Evolutionary conservation across 2,113 vertebrate genomes (phyloP).

Genomic region (Sinocyclocheilus maitianheensis): DNA sequence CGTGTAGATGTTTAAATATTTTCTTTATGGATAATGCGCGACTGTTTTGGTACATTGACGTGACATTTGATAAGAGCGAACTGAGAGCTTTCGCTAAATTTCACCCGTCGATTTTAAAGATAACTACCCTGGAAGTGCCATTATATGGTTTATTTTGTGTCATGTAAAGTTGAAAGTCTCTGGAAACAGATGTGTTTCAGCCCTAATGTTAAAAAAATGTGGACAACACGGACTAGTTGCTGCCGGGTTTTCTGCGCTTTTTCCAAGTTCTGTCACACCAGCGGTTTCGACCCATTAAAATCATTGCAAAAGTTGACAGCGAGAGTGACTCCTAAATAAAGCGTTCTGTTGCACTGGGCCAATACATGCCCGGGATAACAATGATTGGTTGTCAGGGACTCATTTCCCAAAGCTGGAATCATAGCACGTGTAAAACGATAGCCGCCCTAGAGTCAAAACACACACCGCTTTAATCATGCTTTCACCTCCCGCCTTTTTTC

Average conservation of each 20-base stretch:
- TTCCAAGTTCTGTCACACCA: background rate
- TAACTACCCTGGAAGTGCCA: constrained; percentile 36
- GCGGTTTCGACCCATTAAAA: background rate
- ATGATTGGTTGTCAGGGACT: too few species aligned
- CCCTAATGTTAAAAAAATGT: constrained; percentile 9
- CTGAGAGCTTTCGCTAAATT: constrained; percentile 12
- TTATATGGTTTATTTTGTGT: constrained; percentile 18
- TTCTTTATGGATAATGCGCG: too few species aligned
- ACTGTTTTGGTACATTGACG: background rate
- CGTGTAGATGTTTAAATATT: constrained; percentile 20
- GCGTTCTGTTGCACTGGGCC: constrained; percentile 64
- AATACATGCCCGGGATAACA: constrained; percentile 54
- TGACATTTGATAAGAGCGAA: constrained; percentile 15
- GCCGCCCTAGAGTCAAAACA: too few species aligned
- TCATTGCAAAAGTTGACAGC: background rate
- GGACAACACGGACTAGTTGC: background rate
- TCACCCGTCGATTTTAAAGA: constrained; percentile 9
- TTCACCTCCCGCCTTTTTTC: too few species aligned
- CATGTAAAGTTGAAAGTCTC: background rate
- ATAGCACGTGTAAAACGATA: too few species aligned
- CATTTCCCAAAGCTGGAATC: too few species aligned
- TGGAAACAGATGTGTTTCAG: constrained; percentile 36
- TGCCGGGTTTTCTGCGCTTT: constrained; percentile 15
- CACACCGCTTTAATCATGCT: too few species aligned
- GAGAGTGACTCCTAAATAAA: constrained; percentile 66